Conservation (phyloP, 2,797 vertebrate genomes). For the Rachycentron canadum region DNA sequence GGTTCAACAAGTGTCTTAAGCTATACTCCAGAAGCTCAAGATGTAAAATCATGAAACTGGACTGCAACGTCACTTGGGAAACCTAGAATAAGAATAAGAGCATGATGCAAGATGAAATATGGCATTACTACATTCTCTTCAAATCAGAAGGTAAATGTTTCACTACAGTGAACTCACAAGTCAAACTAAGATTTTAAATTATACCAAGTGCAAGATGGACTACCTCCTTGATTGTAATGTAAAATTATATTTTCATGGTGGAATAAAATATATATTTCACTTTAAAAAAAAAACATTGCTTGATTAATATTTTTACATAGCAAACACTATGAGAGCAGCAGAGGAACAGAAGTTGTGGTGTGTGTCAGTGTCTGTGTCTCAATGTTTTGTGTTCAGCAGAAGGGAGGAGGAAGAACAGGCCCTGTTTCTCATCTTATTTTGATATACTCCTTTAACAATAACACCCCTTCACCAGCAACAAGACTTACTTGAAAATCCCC, state of each 20-base stretch:
- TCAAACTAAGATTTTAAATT: not conserved
- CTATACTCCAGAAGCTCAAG: conserved; percentile 10
- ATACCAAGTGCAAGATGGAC: conserved; percentile 10
- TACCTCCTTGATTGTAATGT: conserved; percentile 23
- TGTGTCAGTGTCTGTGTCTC: conserved; percentile 49
- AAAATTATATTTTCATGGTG: not conserved
- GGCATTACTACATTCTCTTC: not conserved
- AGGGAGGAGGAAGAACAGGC: conserved; percentile 85
- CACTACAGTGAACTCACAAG: not conserved
- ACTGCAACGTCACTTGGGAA: not conserved
- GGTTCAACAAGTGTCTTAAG: conserved; percentile 38
- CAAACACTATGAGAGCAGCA: conserved; percentile 88
- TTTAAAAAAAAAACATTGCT: conserved; percentile 80
- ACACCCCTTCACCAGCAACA: conserved; percentile 50
- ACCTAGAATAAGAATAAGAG: not conserved
- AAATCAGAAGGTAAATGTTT: conserved; percentile 35
- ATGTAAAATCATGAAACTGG: not conserved
- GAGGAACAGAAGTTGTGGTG: conserved; percentile 81
- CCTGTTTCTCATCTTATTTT: conserved; percentile 73
- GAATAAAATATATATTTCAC: conserved; percentile 68
- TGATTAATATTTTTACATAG: conserved; percentile 89
- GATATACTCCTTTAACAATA: conserved; percentile 62
- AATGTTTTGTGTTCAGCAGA: conserved; percentile 83
- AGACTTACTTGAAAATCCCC: conserved; percentile 16
- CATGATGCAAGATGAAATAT: not conserved